Evolutionary conservation across 2,888 invertebrate species (phyloP), one percentile per base, ranked within the genome.

Genomic region (Apantesis nais): DNA sequence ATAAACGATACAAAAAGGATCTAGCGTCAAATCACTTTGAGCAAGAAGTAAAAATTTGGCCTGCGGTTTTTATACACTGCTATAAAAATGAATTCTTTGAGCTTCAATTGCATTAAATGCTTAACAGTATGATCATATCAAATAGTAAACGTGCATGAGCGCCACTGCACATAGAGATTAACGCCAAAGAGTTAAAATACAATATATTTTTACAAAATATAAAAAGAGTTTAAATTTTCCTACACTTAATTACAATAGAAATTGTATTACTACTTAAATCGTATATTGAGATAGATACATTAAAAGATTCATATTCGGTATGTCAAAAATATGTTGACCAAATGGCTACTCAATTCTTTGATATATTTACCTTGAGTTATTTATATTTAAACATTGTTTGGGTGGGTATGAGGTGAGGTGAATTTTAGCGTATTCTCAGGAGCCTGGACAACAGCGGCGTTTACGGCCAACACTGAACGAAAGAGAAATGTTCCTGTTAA

Each of bases 381-480:
- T 80, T 80, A 84, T 72, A 71, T 64, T 70, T 66, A 68, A 8
- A 72, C 67, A 70, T 66, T 72, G 68, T 77, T 75, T 78, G 78
- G 73, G 67, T 75, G 77, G 73, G 70, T 74, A 74, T 60, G 19
- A 62, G 44, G 64, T 31, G 68, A 64, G 55, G 63, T 61, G 39
- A 62, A 63, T 55, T 48, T 60, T 66, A 70, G 71, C 62, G 71
- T 70, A 70, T 69, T 66, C 74, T 71, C 78, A 67, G 74, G 73
- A 77, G 71, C 77, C 70, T 71, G 78, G 74, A 58, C 70, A 71
- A 77, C 80, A 68, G 75, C 83, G 76, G 67, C 72, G 78, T 72
- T 82, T 87, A 92, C 93, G 94, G 94, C 93, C 93, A 92, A 84
- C 93, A 93, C 94, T 94, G 87, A 84, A 91, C 88, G 88, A 89